Base-by-base conservation (phyloP, 1,140 invertebrate genomes). In the Bombus difficillimus region DNA sequence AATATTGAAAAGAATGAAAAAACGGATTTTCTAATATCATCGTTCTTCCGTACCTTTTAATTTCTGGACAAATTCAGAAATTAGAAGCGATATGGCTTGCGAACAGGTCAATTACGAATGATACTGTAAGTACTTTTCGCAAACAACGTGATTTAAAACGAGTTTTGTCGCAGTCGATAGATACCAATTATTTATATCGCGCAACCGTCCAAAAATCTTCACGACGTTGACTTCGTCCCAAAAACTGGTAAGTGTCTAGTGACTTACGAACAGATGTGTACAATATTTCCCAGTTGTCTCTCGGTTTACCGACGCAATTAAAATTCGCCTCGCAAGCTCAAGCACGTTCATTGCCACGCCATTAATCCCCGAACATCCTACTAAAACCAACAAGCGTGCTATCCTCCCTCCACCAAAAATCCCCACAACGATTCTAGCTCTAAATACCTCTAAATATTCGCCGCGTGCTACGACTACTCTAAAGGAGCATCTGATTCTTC, bases 381-480 rank as follows among this genome's bases (percentile, higher is more conserved):
- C 34, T 32, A 62, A 77, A 77, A 62, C 34, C 75, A 59, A 77
- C 28, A 59, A 59, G 75, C 25, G 37, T 5, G 28, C 13, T 25
- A 5, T 25, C n/a, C 32, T 13, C 13, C 69, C 47, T 13, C 32
- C 47, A 4, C 43, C 12, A 5, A 12, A 8, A 22, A 18, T 47
- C 8, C 6, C 34, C 73, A 32, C 32, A 18, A 41, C 28, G 28
- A 64, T 78, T 66, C 75, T 41, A 64, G 13, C 75, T 53, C 37
- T 78, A 78, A 78, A 78, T 78, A 78, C 75, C 59, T n/a, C 37
- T 78, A 78, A 64, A 41, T 41, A 78, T 78, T 66, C 37, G 25
- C 15, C 32, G 12, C 15, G 37, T 32, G 34, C 6, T 43, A 28
- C 43, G 43, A 75, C 15, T 10, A 22, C 32, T 10, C 34, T 12